phyloP scores from a whole-genome alignment of 2,113 vertebrate genomes.

The Dromaius novaehollandiae region DNA sequence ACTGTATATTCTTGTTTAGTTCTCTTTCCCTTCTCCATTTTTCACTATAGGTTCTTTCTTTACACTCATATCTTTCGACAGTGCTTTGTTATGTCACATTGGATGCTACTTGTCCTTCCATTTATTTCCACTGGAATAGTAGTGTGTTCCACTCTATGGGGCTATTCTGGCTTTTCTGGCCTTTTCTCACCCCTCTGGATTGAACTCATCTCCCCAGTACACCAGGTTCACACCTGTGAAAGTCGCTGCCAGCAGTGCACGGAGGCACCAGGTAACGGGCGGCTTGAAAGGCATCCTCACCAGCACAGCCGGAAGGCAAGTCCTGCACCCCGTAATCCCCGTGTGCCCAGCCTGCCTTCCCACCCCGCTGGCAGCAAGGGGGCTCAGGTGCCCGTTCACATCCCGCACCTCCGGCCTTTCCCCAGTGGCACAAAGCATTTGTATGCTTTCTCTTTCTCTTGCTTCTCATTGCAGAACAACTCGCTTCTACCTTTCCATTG shows the following conservation, averaged over 20 bases:
- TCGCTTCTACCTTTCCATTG: background rate
- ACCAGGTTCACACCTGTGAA: accelerated
- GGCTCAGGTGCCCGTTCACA: background rate
- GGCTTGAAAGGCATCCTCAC: background rate
- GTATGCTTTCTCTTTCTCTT: background rate
- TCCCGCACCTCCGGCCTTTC: background rate
- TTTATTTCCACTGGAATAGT: background rate
- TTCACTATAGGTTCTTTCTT: conserved; percentile 68
- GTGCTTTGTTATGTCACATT: conserved; percentile 58
- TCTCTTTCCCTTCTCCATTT: conserved; percentile 61
- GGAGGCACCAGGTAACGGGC: accelerated
- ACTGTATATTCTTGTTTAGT: conserved; percentile 70
- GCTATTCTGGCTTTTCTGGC: background rate
- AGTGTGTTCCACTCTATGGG: background rate
- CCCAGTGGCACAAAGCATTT: background rate
- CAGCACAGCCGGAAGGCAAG: background rate
- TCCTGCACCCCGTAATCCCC: background rate
- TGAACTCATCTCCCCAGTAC: background rate
- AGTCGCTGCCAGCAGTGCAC: background rate
- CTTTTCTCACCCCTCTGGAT: background rate
- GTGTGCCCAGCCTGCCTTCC: accelerated
- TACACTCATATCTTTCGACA: background rate
- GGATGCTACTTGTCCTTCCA: conserved; percentile 61
- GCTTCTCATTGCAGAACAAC: background rate
- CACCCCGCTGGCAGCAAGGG: too few species aligned